Evolutionary conservation across 2,797 vertebrate species (phyloP), one percentile per base, ranked within the genome.

Genomic region (Rhadinocentrus ornatus): DNA sequence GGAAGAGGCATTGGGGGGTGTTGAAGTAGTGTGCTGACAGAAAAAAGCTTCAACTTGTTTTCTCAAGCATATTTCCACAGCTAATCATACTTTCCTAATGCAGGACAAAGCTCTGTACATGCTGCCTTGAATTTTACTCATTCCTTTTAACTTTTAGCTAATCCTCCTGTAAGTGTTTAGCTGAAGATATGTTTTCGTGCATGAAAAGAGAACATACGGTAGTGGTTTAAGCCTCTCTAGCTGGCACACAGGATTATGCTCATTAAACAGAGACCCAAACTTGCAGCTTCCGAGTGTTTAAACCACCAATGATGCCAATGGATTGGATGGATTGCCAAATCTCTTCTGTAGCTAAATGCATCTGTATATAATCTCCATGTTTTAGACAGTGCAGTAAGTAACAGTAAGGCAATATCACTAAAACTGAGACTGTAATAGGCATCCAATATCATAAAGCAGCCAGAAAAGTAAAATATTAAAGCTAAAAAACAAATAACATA

Each of bases 231-330:
- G 77, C 80, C 71, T 64, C 71, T 66, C 37, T 79, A 87, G 85
- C 61, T 71, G 69, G 57, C 80, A 72, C 65, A 35, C 46, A 31
- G 86, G 81, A 86, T 90, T 86, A 89, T 35, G 37, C 63, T 70
- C 55, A 26, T 62, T 69, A 35, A 54, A 44, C 35, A 78, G 58
- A 71, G 26, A 73, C 48, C 20, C 62, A 69, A 82, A 88, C 74
- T 82, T 79, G 74, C 74, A 32, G 67, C 65, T 50, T 71, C 46
- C 3, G 73, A 77, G 67, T 41, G 61, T 76, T 66, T 26, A 62
- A 80, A 70, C 26, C 3, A 18, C 59, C 86, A 71, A 90, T 84
- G 77, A 83, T 22, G 29, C 54, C 52, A 71, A 66, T 68, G 67
- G 60, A 67, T 80, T 39, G 37, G 41, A 7, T 44, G 18, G 41